phyloP scores from a whole-genome alignment of 2,113 vertebrate species.

The Percina caprodes region DNA sequence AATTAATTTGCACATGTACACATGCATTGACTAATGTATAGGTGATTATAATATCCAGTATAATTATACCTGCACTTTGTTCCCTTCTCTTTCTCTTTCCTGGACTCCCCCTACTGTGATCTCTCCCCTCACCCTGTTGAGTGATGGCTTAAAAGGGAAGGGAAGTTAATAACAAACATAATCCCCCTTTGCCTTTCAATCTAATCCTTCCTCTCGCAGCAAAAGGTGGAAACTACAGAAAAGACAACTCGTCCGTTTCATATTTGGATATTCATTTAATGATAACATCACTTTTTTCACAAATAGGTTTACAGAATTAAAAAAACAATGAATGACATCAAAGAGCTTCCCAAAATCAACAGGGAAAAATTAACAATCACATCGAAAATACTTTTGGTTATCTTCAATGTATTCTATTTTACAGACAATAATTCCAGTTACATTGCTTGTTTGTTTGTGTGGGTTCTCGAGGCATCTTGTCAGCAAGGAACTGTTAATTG shows the following conservation, averaged over 20 bases:
- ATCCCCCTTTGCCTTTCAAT: conserved; percentile 17
- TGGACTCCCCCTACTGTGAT: conserved; percentile 6
- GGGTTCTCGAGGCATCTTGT: conserved; percentile 26
- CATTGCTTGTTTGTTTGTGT: conserved; percentile 37
- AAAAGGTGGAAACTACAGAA: conserved; percentile 22
- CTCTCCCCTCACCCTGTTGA: neutral
- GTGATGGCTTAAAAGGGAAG: conserved; percentile 34
- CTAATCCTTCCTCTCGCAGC: conserved; percentile 16
- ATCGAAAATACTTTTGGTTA: conserved; percentile 80
- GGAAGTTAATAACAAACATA: conserved; percentile 39
- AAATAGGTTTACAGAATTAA: conserved; percentile 78
- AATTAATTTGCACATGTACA: neutral
- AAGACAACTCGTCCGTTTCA: neutral
- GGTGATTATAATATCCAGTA: neutral
- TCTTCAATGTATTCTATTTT: conserved; percentile 81
- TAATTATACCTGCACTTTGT: conserved; percentile 6
- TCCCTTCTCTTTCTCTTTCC: conserved; percentile 1
- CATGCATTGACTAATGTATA: neutral
- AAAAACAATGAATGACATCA: conserved; percentile 53
- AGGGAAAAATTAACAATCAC: conserved; percentile 80
- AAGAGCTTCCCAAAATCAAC: conserved; percentile 82
- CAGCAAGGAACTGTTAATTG: conserved; percentile 9
- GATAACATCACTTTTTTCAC: conserved; percentile 71
- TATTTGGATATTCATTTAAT: conserved; percentile 79
- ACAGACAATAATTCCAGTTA: conserved; percentile 81